A percentile compares a stretch with the other conserved stretches of the same genome.
Conservation (phyloP, 2,113 vertebrate genomes). For the Scomber colias region DNA sequence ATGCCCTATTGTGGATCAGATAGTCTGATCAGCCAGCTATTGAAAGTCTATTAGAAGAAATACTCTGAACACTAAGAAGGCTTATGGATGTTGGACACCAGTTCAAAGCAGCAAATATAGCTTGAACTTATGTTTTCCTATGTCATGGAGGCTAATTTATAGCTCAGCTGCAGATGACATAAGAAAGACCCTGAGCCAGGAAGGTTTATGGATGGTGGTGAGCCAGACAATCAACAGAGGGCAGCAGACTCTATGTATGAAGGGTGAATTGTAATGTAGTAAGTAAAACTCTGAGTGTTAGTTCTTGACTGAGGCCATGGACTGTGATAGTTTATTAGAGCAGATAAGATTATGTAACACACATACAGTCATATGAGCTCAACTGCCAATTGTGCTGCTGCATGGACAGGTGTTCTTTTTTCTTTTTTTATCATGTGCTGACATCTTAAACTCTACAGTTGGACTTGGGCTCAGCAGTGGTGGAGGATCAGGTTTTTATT, state of each 20-base stretch:
- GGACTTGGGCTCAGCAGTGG: not conserved
- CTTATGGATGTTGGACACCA: not conserved
- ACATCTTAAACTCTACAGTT: not conserved
- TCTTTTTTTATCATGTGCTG: not conserved
- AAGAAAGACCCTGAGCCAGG: not conserved
- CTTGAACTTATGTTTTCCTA: not conserved
- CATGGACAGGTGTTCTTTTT: slow-evolving; percentile 5
- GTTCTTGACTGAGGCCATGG: not conserved
- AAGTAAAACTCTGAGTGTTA: not conserved
- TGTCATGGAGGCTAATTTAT: slow-evolving; percentile 12
- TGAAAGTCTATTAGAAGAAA: not conserved
- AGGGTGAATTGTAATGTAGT: not conserved
- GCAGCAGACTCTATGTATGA: slow-evolving; percentile 35
- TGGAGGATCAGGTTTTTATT: not conserved
- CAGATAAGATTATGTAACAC: slow-evolving; percentile 22
- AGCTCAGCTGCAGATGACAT: slow-evolving; percentile 26
- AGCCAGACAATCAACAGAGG: slow-evolving; percentile 32
- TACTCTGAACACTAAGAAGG: not conserved
- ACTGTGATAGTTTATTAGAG: not conserved
- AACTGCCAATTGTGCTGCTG: slow-evolving; percentile 6
- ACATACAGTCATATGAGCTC: not conserved
- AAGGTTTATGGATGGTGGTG: not conserved
- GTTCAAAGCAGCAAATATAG: not conserved
- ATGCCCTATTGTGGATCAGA: not conserved
- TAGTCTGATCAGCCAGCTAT: too few species aligned